Percentiles rank a stretch among this genome's conserved stretches.
phyloP scores from a whole-genome alignment of 2,113 vertebrate genomes.

The Neotragus moschatus region DNA sequence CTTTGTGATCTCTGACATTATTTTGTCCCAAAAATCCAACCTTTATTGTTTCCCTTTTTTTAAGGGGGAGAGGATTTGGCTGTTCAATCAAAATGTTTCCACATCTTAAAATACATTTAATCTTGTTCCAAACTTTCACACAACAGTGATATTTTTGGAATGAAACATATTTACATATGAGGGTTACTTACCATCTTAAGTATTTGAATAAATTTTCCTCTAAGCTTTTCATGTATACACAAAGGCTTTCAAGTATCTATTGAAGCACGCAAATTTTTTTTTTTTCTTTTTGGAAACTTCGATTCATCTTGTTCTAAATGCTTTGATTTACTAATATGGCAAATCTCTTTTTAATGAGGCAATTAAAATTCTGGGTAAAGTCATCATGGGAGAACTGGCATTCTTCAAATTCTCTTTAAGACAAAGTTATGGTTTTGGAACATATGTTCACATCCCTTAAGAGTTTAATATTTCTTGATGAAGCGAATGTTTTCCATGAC shows the following conservation, averaged over 20 bases:
- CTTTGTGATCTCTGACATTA: background rate
- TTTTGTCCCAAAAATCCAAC: background rate
- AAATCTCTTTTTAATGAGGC: background rate
- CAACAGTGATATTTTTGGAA: background rate
- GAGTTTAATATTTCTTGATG: background rate
- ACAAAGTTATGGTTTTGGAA: constrained; percentile 18
- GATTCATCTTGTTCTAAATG: constrained; percentile 11
- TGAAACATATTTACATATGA: background rate
- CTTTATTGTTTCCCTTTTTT: background rate
- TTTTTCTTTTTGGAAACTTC: background rate
- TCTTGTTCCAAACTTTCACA: background rate
- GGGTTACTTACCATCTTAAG: background rate
- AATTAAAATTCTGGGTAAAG: background rate
- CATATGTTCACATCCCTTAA: background rate
- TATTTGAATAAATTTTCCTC: background rate
- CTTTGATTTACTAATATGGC: constrained; percentile 1
- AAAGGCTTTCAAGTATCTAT: background rate
- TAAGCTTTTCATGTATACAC: background rate
- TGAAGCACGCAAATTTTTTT: background rate
- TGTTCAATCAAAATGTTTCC: background rate
- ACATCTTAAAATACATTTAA: background rate
- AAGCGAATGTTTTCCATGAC: background rate
- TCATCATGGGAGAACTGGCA: background rate
- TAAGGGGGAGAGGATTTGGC: background rate
- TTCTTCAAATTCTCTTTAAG: constrained; percentile 14